Evolutionary conservation across 2,113 vertebrate species (phyloP), one percentile per base, ranked within the genome.

Genomic region (Melanerpes aurifrons): DNA sequence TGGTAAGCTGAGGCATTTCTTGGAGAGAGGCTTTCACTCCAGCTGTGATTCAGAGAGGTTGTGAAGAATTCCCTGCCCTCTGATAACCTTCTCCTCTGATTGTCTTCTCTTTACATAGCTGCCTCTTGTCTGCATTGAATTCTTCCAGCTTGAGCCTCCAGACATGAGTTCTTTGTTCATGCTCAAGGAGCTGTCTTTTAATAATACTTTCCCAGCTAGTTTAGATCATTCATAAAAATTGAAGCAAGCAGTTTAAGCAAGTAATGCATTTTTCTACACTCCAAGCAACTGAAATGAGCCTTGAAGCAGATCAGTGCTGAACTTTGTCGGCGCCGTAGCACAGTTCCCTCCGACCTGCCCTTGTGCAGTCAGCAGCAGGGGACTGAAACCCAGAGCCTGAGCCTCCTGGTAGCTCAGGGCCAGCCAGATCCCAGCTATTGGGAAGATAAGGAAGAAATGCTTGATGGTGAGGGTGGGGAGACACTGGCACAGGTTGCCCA

Each of bases 281-380:
- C 31, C 0, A 57, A 93, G 92, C 89, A 45, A 31, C 13, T 8
- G 87, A 76, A 94, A 92, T 80, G 92, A 87, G 82, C 71, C 95
- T 87, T 89, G 92, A 89, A 94, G 92, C 88, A 82, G 91, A 95
- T 93, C 93, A 93, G 96, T 86, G 89, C 89, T 95, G 95, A 82
- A 31, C 92, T 86, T 89, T 29, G 82, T 56, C 4, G 24, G 6
- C 6, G 50, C 74, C 32, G 35, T 86, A 32, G 32, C 20, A 56
- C 10, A 20, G 54, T 87, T 82, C 89, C 67, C 12, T 21, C 78
- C 5, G 9, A 22, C 43, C 90, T 93, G 90, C 88, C 88, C 95
- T 50, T 58, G 40, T 75, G 84, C 87, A 2, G 24, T 56, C 90
- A 32, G 89, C 92, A 79, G 89, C 88, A 66, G 95, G 94, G 69